Base-by-base conservation (phyloP, 2,113 vertebrate genomes). In the Chaenocephalus aceratus region DNA sequence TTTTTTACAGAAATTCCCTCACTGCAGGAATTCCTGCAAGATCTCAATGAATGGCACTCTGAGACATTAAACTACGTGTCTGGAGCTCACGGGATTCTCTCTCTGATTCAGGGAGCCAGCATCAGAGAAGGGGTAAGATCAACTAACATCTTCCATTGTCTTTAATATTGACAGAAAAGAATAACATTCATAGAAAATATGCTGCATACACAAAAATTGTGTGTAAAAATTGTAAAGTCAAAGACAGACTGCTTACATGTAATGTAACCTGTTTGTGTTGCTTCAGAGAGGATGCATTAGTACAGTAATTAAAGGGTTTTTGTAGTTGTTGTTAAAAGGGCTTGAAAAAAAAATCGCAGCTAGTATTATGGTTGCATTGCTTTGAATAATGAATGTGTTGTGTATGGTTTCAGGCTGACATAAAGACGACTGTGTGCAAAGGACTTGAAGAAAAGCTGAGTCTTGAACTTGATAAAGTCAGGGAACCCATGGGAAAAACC, bases 31-130 rank as follows among this genome's bases (percentile, higher is more conserved):
- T 56, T 76, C 52, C 53, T 90, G 56, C 18, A 73, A 56, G 5
- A 44, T 8, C 73, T 88, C 23, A 86, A 83, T 48, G 59, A 86
- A 51, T 2, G 7, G 34, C 84, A 79, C 72, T 80, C 82, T 57
- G 60, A 77, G 56, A 74, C 79, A 46, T 30, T 71, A 0, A 88
- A 76, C 53, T 88, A 61, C 76, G 84, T 90, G 45, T 83, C 66
- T 49, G 63, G 82, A 76, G 89, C 79, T 58, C 3, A 10, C 34
- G 67, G 73, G 66, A 85, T 90, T 79, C 82, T 90, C n/a, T 85
- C 70, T 54, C 61, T 88, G 65, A 90, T 90, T 74, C 66, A 85
- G 62, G 73, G 73, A 2, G 48, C 84, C 53, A 61, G 12, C 1
- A 0, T 9, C 44, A 23, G 3, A 61, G 41, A 23, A 49, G 44